Evolutionary conservation across 1,140 invertebrate species (phyloP).

Genomic region (Anastatus disparis): DNA sequence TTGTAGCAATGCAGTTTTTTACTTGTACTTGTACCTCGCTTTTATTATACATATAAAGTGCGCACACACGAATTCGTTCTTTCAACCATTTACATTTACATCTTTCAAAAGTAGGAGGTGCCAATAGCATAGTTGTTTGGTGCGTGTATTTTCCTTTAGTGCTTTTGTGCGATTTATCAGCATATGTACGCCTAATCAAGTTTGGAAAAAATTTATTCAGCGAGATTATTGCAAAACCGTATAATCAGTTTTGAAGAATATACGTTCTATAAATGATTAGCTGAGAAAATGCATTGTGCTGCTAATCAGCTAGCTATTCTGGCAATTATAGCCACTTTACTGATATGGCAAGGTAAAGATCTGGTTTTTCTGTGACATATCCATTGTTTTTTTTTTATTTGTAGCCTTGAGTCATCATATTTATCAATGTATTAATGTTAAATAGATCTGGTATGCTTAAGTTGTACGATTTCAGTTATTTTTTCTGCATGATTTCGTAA

Average conservation of each 20-base stretch:
- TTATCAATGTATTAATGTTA: not conserved
- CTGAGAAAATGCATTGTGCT: conserved; percentile 33
- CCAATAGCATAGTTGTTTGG: too few relatives aligned
- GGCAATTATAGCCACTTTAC: not conserved
- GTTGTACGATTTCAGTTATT: not conserved
- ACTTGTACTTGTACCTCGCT: too few relatives aligned
- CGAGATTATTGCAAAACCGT: not conserved
- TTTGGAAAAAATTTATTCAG: not conserved
- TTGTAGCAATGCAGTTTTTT: too few relatives aligned
- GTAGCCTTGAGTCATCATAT: too few relatives aligned
- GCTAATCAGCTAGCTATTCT: conserved; percentile 15
- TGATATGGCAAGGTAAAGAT: conserved; percentile 15
- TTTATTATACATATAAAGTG: too few relatives aligned
- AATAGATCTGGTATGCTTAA: not conserved
- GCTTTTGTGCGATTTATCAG: conserved; percentile 12
- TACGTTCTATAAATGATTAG: conserved; percentile 31
- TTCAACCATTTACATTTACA: too few relatives aligned
- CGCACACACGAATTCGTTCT: too few relatives aligned
- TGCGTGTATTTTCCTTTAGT: too few relatives aligned
- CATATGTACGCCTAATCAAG: not conserved
- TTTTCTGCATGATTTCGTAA: conserved; percentile 33
- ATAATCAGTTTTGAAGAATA: not conserved
- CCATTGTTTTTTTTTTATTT: not conserved
- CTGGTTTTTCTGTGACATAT: not conserved
- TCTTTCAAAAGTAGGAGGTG: too few relatives aligned